Conservation (phyloP, 2,113 vertebrate species). For the Lophotis ruficrista region DNA sequence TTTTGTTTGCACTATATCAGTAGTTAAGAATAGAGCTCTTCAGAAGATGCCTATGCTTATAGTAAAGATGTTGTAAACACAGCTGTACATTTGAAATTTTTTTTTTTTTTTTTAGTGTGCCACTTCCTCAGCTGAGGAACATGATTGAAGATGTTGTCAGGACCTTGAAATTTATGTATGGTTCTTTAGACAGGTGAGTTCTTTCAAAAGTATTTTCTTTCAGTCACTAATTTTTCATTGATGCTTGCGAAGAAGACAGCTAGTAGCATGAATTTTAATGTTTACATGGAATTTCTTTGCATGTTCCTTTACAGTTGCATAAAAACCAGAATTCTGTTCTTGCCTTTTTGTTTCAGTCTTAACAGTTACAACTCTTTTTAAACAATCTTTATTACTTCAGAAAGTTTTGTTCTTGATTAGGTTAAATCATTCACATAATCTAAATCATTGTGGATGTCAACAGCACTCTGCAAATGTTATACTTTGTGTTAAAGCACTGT, state of each 20-base stretch:
- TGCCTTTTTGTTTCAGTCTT: not conserved
- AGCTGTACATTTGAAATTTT: not conserved
- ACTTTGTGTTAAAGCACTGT: not conserved
- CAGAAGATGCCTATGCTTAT: not conserved
- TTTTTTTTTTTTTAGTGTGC: conserved; percentile 78
- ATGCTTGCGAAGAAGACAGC: not conserved
- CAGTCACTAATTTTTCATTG: not conserved
- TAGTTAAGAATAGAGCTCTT: not conserved
- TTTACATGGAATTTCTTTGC: not conserved
- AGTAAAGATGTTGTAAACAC: not conserved
- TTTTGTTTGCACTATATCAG: not conserved
- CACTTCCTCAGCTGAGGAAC: conserved; percentile 86
- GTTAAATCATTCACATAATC: not conserved
- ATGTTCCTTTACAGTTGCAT: not conserved
- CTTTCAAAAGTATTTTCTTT: not conserved
- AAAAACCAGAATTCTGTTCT: not conserved
- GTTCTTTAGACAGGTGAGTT: conserved; percentile 88
- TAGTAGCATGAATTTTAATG: not conserved
- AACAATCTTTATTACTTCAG: not conserved
- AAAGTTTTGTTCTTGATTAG: not conserved
- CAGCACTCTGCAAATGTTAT: not conserved
- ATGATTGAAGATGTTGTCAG: conserved; percentile 84
- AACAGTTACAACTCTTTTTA: not conserved
- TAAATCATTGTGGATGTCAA: not conserved
- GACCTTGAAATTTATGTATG: conserved; percentile 90